These are phyloP conservation scores for Alectura lathami DNA, from an alignment of 2,113 vertebrate species.

Conservation along the genomic window DNA sequence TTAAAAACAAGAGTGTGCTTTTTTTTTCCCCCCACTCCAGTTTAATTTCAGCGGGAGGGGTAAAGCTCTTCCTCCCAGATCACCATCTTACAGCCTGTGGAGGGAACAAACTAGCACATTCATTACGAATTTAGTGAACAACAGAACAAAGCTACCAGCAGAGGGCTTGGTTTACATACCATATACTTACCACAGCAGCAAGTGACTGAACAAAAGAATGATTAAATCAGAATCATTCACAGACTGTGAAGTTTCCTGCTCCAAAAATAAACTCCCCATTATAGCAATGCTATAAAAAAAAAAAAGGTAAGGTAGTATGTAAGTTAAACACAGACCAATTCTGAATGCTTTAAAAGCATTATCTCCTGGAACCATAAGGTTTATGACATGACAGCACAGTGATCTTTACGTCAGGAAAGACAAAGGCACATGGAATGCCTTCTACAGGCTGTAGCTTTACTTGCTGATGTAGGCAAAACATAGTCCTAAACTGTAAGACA, in stretches of 20 bases:
- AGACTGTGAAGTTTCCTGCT: background rate
- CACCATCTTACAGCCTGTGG: background rate
- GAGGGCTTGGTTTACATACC: constrained; percentile 5
- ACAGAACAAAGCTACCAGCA: background rate
- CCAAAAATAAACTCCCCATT: background rate
- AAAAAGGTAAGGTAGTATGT: background rate
- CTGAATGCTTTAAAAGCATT: background rate
- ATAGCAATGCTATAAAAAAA: background rate
- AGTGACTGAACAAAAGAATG: background rate
- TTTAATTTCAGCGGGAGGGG: background rate
- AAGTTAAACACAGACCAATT: background rate
- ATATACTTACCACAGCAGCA: background rate
- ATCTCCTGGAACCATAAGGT: background rate
- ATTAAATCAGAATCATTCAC: background rate
- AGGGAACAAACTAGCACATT: background rate
- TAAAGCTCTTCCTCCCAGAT: background rate
- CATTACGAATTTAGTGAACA: background rate
- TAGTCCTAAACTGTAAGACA: background rate
- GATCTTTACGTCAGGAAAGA: background rate
- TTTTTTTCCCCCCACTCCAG: background rate
- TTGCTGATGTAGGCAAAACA: background rate
- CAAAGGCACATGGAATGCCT: background rate
- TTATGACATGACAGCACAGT: accelerated
- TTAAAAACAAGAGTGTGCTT: too few species aligned
- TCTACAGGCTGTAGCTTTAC: background rate